These are phyloP conservation scores for Pseudomugil gertrudae DNA, from an alignment of 2,797 vertebrate species.

Conservation along the genomic window DNA sequence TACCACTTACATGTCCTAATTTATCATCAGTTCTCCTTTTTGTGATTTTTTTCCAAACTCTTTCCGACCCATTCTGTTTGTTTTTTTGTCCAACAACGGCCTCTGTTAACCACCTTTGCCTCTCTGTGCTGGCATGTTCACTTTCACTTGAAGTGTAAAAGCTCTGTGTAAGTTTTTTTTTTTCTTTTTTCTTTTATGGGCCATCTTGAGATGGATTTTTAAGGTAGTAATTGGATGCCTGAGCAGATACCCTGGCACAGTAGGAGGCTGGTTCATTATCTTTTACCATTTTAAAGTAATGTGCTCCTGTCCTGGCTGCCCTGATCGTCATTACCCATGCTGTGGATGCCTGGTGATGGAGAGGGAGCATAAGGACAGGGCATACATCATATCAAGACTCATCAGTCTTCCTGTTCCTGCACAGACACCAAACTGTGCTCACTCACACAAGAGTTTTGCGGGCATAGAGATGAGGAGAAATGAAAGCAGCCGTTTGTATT, in stretches of 20 bases:
- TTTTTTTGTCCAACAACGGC: constrained; percentile 53
- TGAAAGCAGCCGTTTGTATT: constrained; percentile 77
- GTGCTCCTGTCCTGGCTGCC: constrained; percentile 67
- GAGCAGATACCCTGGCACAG: constrained; percentile 72
- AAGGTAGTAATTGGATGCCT: constrained; percentile 79
- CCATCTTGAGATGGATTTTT: constrained; percentile 75
- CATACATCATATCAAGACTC: constrained; percentile 78
- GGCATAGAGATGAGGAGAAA: constrained; percentile 72
- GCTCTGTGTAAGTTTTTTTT: constrained; percentile 1
- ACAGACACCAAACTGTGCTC: constrained; percentile 73
- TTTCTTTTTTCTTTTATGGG: constrained; percentile 65
- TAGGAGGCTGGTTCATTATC: constrained; percentile 79
- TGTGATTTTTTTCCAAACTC: constrained; percentile 19
- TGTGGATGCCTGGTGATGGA: constrained; percentile 73
- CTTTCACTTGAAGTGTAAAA: constrained; percentile 49
- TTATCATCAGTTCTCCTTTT: constrained; percentile 30
- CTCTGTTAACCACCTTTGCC: constrained; percentile 32
- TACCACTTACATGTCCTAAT: constrained; percentile 13
- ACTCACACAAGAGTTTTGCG: constrained; percentile 53
- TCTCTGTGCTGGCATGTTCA: constrained; percentile 20
- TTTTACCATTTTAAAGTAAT: constrained; percentile 72
- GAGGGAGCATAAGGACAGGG: constrained; percentile 70
- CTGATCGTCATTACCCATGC: constrained; percentile 79
- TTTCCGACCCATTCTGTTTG: constrained; percentile 10
- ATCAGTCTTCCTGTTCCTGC: constrained; percentile 73